phyloP scores from a whole-genome alignment of 30 jellyfish, hydroid and myxozoan species.

The Pelagia noctiluca region DNA sequence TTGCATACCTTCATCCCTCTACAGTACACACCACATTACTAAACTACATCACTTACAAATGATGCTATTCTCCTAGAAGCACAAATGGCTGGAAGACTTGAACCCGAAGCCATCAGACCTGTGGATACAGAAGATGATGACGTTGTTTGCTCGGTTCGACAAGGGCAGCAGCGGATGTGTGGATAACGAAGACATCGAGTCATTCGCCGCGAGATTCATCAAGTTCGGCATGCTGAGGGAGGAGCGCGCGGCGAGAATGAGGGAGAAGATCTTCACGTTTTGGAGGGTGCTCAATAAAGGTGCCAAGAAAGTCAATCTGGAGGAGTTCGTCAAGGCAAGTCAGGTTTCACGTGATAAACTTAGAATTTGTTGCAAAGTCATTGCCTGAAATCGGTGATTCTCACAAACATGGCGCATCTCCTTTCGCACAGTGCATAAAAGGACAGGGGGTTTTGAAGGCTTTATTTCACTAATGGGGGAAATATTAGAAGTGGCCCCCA shows the following conservation, averaged over 20 bases:
- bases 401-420: neutral
- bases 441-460: no score
- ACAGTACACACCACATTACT: no score
- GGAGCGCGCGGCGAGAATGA: conserved; percentile 54
- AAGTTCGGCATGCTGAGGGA: conserved; percentile 52
- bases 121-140: conserved; percentile 60
- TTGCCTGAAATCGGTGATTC: no score
- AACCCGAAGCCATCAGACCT: conserved; percentile 54
- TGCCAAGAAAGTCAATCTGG: conserved; percentile 44
- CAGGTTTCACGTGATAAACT: no score
- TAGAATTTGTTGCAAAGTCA: no score
- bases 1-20: neutral
- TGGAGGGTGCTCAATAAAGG: conserved; percentile 67
- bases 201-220: conserved; percentile 43
- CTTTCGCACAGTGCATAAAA: neutral
- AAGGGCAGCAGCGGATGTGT: conserved; percentile 61
- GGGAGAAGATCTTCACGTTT: conserved; percentile 59
- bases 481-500: no score
- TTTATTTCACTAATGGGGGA: no score
- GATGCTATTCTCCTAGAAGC: conserved; percentile 33
- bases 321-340: conserved; percentile 62
- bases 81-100: conserved; percentile 59
- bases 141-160: conserved; percentile 57
- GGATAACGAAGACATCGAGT: conserved; percentile 38
- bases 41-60: no score